These are phyloP conservation scores for Phasia obesa DNA, from an alignment of 2,888 invertebrate genomes.

Conservation along the genomic window DNA sequence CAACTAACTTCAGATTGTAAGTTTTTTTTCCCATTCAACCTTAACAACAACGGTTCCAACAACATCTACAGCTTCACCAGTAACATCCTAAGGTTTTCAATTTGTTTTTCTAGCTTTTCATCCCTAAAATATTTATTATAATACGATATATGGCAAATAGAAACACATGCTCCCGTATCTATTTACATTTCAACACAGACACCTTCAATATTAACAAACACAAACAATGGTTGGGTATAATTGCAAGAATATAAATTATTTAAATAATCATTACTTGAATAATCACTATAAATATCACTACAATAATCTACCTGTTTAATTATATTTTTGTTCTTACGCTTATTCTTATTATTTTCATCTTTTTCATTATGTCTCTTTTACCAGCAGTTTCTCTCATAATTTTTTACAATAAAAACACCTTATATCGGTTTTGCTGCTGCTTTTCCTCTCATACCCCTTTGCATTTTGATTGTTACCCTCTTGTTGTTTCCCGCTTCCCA, in stretches of 20 bases:
- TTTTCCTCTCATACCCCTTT: background rate
- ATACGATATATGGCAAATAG: constrained; percentile 14
- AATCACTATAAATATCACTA: constrained; percentile 8
- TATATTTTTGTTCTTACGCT: constrained; percentile 8
- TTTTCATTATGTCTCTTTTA: background rate
- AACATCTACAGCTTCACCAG: no score
- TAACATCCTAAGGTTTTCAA: constrained; percentile 4
- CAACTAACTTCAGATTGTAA: constrained; percentile 19
- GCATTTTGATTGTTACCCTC: background rate
- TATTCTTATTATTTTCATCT: background rate
- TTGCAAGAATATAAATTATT: constrained; percentile 34
- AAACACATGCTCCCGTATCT: constrained; percentile 2
- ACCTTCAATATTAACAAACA: constrained; percentile 18
- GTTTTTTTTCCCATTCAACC: constrained; percentile 21
- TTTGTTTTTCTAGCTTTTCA: constrained; percentile 4
- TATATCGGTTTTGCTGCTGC: background rate
- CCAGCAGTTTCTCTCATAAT: constrained; percentile 31
- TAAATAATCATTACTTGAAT: constrained; percentile 12
- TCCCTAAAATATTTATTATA: constrained; percentile 38
- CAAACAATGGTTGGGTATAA: constrained; percentile 17
- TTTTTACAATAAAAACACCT: constrained; percentile 23
- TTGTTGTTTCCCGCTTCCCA: background rate
- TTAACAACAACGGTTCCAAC: constrained; percentile 7
- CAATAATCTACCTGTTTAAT: constrained; percentile 11
- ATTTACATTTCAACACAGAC: constrained; percentile 23